Conservation (phyloP, 2,888 invertebrate species). For the Panzeria rudis region DNA sequence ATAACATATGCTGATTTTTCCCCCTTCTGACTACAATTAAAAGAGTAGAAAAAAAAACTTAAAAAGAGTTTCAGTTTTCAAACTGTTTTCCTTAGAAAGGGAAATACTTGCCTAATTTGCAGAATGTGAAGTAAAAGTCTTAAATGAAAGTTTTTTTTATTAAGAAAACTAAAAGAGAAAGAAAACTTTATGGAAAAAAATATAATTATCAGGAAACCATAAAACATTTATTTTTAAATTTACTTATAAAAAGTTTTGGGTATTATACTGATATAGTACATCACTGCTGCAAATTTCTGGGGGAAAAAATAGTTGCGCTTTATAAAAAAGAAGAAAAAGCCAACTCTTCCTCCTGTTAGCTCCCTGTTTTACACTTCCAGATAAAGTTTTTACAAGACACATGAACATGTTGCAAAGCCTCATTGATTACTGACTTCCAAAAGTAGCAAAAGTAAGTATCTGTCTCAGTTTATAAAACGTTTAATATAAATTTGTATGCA, state of each 20-base stretch:
- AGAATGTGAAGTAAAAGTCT: slow-evolving; percentile 10
- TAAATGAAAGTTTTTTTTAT: neutral
- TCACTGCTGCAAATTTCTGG: neutral
- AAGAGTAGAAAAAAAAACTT: slow-evolving; percentile 1
- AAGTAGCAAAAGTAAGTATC: slow-evolving; percentile 3
- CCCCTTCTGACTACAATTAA: neutral
- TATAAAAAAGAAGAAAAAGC: slow-evolving; percentile 17
- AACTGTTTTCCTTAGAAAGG: neutral
- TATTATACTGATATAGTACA: neutral
- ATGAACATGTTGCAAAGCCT: slow-evolving; percentile 42
- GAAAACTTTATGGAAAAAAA: slow-evolving; percentile 4
- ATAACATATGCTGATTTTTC: slow-evolving; percentile 23
- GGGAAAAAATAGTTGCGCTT: neutral
- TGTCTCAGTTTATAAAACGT: slow-evolving; percentile 33
- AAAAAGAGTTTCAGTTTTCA: slow-evolving; percentile 29
- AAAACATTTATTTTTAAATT: neutral
- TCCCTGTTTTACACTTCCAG: neutral
- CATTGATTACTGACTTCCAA: slow-evolving; percentile 39
- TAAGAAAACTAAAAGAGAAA: neutral
- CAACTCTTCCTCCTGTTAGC: neutral
- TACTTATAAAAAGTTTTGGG: neutral
- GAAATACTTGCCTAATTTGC: slow-evolving; percentile 26
- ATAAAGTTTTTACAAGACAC: neutral
- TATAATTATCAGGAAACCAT: slow-evolving; percentile 25
- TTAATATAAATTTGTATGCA: slow-evolving; percentile 52